Evolutionary conservation across 92 coral and sea anemone genomes (phyloP).

Genomic region (Phenganax subtilis): DNA sequence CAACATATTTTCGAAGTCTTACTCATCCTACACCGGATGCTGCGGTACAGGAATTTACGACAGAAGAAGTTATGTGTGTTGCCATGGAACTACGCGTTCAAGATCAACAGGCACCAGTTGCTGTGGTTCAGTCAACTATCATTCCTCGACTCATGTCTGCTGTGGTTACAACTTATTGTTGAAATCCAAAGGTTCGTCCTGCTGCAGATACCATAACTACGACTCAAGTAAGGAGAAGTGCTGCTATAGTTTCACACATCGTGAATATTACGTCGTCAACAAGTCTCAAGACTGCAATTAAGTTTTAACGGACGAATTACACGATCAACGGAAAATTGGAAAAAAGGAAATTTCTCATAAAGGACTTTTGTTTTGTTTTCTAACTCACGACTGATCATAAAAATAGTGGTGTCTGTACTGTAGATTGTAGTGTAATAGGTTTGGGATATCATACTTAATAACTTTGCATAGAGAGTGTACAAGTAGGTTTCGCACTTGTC

Average conservation of each 20-base stretch:
- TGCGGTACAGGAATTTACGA: constrained; percentile 2
- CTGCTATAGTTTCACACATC: not conserved
- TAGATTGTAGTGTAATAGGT: too few relatives aligned
- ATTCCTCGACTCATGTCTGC: constrained; percentile 30
- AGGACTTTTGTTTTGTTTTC: not conserved
- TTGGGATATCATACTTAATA: too few relatives aligned
- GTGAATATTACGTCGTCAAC: constrained; percentile 25
- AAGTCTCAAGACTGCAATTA: constrained; percentile 9
- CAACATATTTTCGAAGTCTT: not conserved
- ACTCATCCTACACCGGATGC: constrained; percentile 7
- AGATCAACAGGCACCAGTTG: constrained; percentile 13
- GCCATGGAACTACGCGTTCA: not conserved
- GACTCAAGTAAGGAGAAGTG: constrained; percentile 32
- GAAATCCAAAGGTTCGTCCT: constrained; percentile 19
- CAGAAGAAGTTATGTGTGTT: not conserved
- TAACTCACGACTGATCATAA: not conserved
- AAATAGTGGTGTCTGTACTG: not conserved
- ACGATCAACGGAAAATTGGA: not conserved
- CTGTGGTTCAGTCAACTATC: constrained; percentile 36
- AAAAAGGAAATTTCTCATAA: not conserved
- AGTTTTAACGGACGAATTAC: not conserved
- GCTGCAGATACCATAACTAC: constrained; percentile 32
- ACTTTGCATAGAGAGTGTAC: too few relatives aligned
- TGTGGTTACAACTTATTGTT: constrained; percentile 30
- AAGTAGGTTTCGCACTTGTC: too few relatives aligned